Base-by-base conservation (phyloP, 2,888 invertebrate species). In the Mellilla xanthometata region DNA sequence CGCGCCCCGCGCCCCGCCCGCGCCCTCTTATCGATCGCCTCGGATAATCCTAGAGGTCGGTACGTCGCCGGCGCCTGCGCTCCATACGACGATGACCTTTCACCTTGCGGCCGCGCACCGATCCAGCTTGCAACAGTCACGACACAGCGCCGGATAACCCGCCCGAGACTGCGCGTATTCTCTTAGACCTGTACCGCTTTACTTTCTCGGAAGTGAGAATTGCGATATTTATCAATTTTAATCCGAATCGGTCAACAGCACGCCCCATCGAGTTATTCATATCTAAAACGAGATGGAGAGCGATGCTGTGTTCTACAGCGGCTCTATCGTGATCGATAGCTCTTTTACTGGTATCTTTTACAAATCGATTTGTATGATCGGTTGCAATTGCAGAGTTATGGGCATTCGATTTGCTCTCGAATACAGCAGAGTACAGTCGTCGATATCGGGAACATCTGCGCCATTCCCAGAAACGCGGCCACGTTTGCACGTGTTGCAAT, bases 31-130 rank as follows among this genome's bases (percentile, higher is more conserved):
- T 86, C 85, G 84, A 87, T 85, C 76, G 75, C 58, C 58, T 68
- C 64, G 81, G 83, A 83, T 87, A 82, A 87, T 86, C 85, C 81
- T 64, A 72, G 80, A 81, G 85, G 81, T 81, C 86, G 77, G 66
- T 71, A 67, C 72, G 73, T 76, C 69, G 38, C 31, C 40, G 69
- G 69, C 76, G 81, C 75, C 68, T 63, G 72, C 70, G 67, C 72
- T 60, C 67, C 58, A 41, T 53, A 60, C 71, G 52, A 60, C 60
- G 73, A 62, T 78, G 81, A 84, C 81, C 85, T 75, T 60, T 71
- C 54, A 64, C 72, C 73, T 28, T 15, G 33, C 28, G 34, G 24
- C 24, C 13, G 26, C 33, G n/a, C 34, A 12, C 34, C 3, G 54
- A 53, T 82, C 73, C 76, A 77, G 76, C 76, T 81, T 69, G 72